A percentile compares a stretch with the other conserved stretches of the same genome.
Conservation (phyloP, 2,797 vertebrate species). For the Buphagus erythrorhynchus region DNA sequence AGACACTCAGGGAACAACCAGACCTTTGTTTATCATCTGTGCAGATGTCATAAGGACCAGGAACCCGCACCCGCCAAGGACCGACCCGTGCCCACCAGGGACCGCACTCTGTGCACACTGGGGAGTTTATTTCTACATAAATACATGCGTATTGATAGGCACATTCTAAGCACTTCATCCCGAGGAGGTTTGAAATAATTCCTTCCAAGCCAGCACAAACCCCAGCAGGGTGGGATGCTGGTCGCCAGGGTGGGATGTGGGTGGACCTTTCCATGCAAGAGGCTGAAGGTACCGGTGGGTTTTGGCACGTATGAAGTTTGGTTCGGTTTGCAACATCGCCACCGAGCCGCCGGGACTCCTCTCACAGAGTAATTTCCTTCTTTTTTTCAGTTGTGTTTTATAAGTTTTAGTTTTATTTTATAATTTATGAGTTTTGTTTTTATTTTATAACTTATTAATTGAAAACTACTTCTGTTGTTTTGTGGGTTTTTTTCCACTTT, state of each 20-base stretch:
- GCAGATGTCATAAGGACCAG: neutral
- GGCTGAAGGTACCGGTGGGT: neutral
- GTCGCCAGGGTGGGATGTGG: neutral
- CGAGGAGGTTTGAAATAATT: neutral
- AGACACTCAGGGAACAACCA: slow-evolving; percentile 41
- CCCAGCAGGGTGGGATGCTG: neutral
- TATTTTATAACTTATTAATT: neutral
- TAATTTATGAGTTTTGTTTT: too few relatives aligned
- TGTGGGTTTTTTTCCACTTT: neutral
- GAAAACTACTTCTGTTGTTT: neutral
- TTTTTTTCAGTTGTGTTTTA: neutral
- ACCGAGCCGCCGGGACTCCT: neutral
- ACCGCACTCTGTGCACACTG: neutral
- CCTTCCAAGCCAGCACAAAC: neutral
- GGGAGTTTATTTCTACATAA: neutral
- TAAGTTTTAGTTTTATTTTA: neutral
- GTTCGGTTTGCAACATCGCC: neutral
- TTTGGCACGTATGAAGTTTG: neutral
- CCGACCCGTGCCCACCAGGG: neutral
- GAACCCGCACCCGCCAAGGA: neutral
- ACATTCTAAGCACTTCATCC: neutral
- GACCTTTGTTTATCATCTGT: slow-evolving; percentile 45
- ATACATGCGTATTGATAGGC: rapidly evolving
- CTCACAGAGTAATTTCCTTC: too few relatives aligned
- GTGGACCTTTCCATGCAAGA: neutral